phyloP scores from a whole-genome alignment of 2,797 vertebrate genomes.

The Falco concolor region DNA sequence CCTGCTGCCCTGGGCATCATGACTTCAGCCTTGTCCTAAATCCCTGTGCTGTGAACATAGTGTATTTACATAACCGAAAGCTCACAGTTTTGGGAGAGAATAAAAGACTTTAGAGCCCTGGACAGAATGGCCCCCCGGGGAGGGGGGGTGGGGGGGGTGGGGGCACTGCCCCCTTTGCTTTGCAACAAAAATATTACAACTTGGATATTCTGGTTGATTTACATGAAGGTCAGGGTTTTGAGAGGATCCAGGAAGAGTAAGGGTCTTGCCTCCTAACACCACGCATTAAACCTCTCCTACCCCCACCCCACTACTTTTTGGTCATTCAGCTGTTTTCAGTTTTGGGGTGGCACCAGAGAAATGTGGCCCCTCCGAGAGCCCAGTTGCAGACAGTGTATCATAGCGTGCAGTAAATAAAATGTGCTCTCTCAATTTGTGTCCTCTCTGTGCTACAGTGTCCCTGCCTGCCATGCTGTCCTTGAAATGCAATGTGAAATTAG shows the following conservation, averaged over 20 bases:
- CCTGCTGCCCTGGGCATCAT: too few species aligned
- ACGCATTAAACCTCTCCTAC: not conserved
- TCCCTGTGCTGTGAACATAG: not conserved
- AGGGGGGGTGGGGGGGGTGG: too few species aligned
- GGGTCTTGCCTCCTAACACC: not conserved
- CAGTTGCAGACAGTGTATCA: not conserved
- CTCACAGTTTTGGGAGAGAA: not conserved
- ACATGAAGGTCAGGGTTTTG: not conserved
- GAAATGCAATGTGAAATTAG: slow-evolving; percentile 44
- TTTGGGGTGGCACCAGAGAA: not conserved
- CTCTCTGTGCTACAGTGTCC: not conserved
- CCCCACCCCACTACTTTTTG: not conserved
- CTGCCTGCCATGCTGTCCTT: slow-evolving; percentile 4
- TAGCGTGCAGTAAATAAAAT: not conserved
- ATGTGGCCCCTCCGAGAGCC: not conserved
- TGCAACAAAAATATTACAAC: not conserved
- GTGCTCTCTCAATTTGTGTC: not conserved
- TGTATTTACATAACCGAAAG: not conserved
- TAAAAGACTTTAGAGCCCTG: not conserved
- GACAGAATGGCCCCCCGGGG: fast-evolving
- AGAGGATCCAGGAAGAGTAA: not conserved
- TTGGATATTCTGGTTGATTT: not conserved
- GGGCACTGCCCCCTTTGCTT: not conserved
- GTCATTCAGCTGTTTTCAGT: not conserved
- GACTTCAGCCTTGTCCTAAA: not conserved